Conservation (phyloP, 2,113 vertebrate species). For the Dicentrarchus labrax region DNA sequence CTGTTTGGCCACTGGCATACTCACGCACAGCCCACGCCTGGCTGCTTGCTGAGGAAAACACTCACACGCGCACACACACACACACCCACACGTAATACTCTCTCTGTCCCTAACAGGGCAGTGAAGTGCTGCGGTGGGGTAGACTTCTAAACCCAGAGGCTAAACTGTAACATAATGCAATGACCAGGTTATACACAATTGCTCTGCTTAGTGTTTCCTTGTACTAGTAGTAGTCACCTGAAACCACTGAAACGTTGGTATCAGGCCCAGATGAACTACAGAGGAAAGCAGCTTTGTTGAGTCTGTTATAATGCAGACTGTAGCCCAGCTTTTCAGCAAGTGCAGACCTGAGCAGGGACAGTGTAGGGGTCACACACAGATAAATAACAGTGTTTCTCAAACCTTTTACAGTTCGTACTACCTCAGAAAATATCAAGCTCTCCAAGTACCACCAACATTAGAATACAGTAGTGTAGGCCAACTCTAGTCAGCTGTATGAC, state of each 20-base stretch:
- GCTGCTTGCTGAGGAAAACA: not conserved
- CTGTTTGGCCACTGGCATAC: slow-evolving; percentile 30
- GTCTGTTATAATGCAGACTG: too few relatives aligned
- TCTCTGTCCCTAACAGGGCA: slow-evolving; percentile 17
- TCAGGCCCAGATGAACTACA: not conserved
- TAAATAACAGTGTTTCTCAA: too few relatives aligned
- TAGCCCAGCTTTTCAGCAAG: too few relatives aligned
- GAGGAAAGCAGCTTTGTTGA: not conserved
- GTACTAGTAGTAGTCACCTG: not conserved
- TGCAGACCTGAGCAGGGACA: too few relatives aligned
- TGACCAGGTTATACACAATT: slow-evolving; percentile 15
- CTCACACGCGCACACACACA: not conserved
- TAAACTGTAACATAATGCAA: slow-evolving; percentile 13
- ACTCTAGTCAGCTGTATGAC: too few relatives aligned
- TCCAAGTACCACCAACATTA: too few relatives aligned
- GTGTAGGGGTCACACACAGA: too few relatives aligned
- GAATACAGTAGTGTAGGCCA: too few relatives aligned
- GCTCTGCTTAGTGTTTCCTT: slow-evolving; percentile 13
- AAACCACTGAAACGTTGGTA: not conserved
- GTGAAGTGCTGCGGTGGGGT: not conserved
- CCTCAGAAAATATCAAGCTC: too few relatives aligned
- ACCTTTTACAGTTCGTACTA: too few relatives aligned
- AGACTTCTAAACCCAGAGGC: slow-evolving; percentile 6
- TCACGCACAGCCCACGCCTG: not conserved
- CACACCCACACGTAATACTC: not conserved